Percentiles rank a stretch among this genome's conserved stretches.
These are phyloP conservation scores for Aeoliscus strigatus DNA, from an alignment of 2,797 vertebrate genomes.

Conservation along the genomic window DNA sequence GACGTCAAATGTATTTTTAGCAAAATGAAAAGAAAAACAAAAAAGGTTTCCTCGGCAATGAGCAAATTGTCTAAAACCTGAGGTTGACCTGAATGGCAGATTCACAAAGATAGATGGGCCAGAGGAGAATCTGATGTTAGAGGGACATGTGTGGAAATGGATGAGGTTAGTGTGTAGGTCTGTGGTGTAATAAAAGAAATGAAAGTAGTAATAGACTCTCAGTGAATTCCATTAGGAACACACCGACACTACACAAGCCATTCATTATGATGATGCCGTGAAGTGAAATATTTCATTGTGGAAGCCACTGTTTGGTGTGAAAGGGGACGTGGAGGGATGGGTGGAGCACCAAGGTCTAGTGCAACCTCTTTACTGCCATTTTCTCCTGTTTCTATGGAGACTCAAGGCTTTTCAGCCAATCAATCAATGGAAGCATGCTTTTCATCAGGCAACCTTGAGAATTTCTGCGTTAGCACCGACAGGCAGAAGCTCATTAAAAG, in stretches of 20 bases:
- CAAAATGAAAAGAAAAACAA: constrained; percentile 1
- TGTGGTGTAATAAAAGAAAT: constrained; percentile 75
- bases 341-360: constrained; percentile 57
- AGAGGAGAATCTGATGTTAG: constrained; percentile 55
- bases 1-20: constrained; percentile 52
- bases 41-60: constrained; percentile 39
- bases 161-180: constrained; percentile 66
- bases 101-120: constrained; percentile 72
- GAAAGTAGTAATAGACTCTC: constrained; percentile 77
- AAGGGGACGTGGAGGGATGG: constrained; percentile 66
- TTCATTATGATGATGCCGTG: constrained; percentile 72
- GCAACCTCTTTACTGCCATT: constrained; percentile 50
- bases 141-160: constrained; percentile 67
- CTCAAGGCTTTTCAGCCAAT: constrained; percentile 67
- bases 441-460: constrained; percentile 71
- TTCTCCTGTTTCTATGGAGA: constrained; percentile 74
- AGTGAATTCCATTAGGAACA: constrained; percentile 76
- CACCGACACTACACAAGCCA: constrained; percentile 69
- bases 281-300: constrained; percentile 70
- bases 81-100: constrained; percentile 68
- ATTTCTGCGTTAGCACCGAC: constrained; percentile 48
- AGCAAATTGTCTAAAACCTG: constrained; percentile 58
- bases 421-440: constrained; percentile 63
- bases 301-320: constrained; percentile 58
- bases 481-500: constrained; percentile 51